These are phyloP conservation scores for Drosophila formosana DNA, from an alignment of 2,888 invertebrate species.

Conservation along the genomic window DNA sequence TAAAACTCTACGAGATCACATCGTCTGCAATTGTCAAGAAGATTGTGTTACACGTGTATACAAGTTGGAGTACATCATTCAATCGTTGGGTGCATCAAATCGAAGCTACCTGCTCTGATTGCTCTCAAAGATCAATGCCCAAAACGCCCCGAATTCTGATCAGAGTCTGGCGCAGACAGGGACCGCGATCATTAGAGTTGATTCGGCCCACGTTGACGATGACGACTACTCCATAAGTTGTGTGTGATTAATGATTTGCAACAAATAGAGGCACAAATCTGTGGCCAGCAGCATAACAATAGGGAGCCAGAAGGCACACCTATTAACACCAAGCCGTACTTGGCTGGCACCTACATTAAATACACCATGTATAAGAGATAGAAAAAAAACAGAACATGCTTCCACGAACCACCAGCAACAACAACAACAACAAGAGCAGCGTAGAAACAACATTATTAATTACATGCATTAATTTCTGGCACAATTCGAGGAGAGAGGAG, in stretches of 20 bases:
- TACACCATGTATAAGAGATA: background rate
- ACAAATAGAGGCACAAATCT: slow-evolving; percentile 67
- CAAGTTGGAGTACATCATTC: slow-evolving; percentile 56
- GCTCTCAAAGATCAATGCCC: slow-evolving; percentile 2
- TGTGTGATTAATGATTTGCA: slow-evolving; percentile 71
- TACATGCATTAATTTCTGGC: slow-evolving; percentile 78
- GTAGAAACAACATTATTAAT: slow-evolving; percentile 70
- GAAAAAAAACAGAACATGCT: slow-evolving; percentile 36
- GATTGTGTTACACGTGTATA: slow-evolving; percentile 63
- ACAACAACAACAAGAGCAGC: slow-evolving; percentile 25
- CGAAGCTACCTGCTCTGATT: slow-evolving; percentile 64
- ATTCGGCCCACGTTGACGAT: slow-evolving; percentile 55
- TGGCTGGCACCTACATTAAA: slow-evolving; percentile 56
- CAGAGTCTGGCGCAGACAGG: slow-evolving; percentile 16
- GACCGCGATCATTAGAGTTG: slow-evolving; percentile 53
- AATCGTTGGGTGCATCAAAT: slow-evolving; percentile 41
- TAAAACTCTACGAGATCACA: slow-evolving; percentile 28
- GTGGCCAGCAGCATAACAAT: slow-evolving; percentile 70
- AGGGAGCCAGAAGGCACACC: slow-evolving; percentile 68
- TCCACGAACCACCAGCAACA: slow-evolving; percentile 58
- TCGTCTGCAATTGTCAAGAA: slow-evolving; percentile 56
- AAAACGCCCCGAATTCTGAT: slow-evolving; percentile 20
- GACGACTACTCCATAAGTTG: slow-evolving; percentile 62
- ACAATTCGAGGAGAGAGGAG: slow-evolving; percentile 35
- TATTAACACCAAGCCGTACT: slow-evolving; percentile 72